Evolutionary conservation across 92 coral and sea anemone species (phyloP).

Genomic region (Epizoanthus ramosus): DNA sequence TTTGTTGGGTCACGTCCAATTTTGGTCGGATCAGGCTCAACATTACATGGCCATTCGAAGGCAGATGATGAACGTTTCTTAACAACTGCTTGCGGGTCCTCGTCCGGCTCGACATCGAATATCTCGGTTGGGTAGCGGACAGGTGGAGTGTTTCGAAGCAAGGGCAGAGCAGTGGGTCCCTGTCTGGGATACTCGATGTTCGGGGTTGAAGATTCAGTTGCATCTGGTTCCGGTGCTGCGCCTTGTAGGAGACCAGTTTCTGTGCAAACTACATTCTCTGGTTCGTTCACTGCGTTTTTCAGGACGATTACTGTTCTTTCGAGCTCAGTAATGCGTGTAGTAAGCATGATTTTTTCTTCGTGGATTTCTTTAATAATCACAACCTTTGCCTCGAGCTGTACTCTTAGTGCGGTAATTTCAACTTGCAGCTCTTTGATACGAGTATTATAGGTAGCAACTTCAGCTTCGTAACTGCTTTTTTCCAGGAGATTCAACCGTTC

Average conservation of each 20-base stretch:
- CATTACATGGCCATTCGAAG: conserved; percentile 4
- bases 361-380: conserved; percentile 20
- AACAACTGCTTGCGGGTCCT: conserved; percentile 28
- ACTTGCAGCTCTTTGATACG: conserved; percentile 19
- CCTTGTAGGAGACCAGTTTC: neutral
- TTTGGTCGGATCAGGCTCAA: neutral
- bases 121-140: conserved; percentile 24
- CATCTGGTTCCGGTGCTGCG: neutral
- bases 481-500: conserved; percentile 41
- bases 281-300: neutral
- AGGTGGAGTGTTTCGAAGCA: conserved; percentile 13
- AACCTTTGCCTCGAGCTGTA: conserved; percentile 19
- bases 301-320: conserved; percentile 10
- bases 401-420: conserved; percentile 17
- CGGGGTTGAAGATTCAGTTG: conserved; percentile 4
- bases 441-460: neutral
- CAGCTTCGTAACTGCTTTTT: neutral
- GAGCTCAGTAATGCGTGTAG: conserved; percentile 23
- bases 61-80: conserved; percentile 8
- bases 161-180: conserved; percentile 29
- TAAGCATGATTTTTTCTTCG: neutral
- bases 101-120: conserved; percentile 32
- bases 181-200: conserved; percentile 34
- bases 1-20: neutral
- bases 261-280: neutral